These are phyloP conservation scores for Arremon aurantiirostris DNA, from an alignment of 2,797 vertebrate species.

Conservation along the genomic window DNA sequence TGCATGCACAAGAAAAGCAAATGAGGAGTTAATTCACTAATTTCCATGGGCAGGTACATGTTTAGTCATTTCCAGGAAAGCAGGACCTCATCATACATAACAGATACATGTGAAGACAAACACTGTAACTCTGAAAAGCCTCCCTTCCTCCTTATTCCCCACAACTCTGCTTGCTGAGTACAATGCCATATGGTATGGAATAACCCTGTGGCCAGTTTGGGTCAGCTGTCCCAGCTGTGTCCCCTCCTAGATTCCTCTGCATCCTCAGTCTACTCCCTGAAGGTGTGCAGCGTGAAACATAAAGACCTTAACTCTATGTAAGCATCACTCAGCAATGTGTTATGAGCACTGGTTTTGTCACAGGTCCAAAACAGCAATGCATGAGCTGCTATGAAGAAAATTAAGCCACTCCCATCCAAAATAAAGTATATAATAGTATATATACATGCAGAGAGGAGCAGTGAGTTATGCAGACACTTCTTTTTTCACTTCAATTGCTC, in stretches of 20 bases:
- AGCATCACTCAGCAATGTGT: fast-evolving
- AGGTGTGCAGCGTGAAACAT: background rate
- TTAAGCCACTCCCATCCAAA: fast-evolving
- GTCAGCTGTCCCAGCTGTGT: fast-evolving
- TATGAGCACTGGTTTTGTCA: background rate
- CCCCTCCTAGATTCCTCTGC: background rate
- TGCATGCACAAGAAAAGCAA: background rate
- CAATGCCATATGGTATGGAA: background rate
- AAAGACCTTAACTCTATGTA: background rate
- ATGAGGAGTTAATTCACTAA: background rate
- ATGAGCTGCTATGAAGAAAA: background rate
- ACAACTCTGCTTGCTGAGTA: background rate
- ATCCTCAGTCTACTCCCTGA: background rate
- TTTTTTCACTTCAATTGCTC: background rate
- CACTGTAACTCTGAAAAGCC: background rate
- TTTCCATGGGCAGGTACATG: background rate
- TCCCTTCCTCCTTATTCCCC: background rate
- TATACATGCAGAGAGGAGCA: background rate
- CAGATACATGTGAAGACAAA: background rate
- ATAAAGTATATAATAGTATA: background rate
- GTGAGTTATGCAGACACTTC: background rate
- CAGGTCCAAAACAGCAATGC: background rate
- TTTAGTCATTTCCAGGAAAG: background rate
- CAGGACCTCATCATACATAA: background rate
- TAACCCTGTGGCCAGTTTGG: background rate